Conservation (phyloP, 2,113 vertebrate species). For the Amblyopsis rosae region DNA sequence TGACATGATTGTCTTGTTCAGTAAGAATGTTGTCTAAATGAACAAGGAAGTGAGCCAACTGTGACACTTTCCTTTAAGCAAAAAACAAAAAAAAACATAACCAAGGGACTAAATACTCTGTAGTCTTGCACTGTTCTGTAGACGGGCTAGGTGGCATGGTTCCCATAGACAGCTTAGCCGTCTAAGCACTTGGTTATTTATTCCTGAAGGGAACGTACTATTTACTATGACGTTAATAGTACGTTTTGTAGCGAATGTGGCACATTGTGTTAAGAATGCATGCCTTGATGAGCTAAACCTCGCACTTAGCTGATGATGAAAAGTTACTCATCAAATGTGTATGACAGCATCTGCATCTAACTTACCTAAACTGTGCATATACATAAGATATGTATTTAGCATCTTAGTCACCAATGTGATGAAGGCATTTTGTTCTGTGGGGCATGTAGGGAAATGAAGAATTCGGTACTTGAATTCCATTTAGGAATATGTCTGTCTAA, state of each 20-base stretch:
- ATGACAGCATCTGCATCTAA: constrained; percentile 34
- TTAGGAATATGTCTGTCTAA: constrained; percentile 57
- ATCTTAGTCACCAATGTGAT: constrained; percentile 43
- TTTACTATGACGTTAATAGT: constrained; percentile 54
- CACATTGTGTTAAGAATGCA: constrained; percentile 57
- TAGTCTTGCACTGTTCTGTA: constrained; percentile 78
- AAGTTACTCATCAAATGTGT: constrained; percentile 56
- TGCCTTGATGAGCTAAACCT: constrained; percentile 44
- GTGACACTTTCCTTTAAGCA: constrained; percentile 42
- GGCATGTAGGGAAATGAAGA: constrained; percentile 50
- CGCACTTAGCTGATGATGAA: constrained; percentile 66
- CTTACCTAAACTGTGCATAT: constrained; percentile 55
- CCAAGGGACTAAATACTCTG: constrained; percentile 71
- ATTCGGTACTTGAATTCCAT: constrained; percentile 46
- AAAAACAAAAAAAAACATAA: constrained; percentile 30
- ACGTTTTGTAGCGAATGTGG: constrained; percentile 51
- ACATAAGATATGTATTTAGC: constrained; percentile 41
- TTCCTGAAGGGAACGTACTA: constrained; percentile 59
- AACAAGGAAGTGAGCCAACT: constrained; percentile 40
- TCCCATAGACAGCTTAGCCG: constrained; percentile 57
- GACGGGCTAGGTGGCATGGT: constrained; percentile 67
- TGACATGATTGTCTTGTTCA: constrained; percentile 45
- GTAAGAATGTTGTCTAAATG: constrained; percentile 47
- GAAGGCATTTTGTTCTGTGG: constrained; percentile 68
- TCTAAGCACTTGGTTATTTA: constrained; percentile 73